phyloP scores from a whole-genome alignment of 1,140 invertebrate species.

The Whitmania pigra region DNA sequence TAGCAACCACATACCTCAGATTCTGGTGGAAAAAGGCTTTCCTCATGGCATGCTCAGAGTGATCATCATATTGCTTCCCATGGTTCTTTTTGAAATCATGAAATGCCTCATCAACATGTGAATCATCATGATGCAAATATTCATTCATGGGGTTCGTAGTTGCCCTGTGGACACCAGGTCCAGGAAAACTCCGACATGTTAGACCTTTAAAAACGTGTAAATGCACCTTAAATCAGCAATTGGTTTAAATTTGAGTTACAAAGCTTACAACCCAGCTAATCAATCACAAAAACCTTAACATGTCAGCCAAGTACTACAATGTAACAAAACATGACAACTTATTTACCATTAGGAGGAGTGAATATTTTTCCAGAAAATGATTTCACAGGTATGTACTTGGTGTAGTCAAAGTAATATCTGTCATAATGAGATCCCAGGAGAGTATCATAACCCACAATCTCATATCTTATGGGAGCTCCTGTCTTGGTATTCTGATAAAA shows the following conservation, averaged over 20 bases:
- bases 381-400: constrained; percentile 53
- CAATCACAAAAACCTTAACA: neutral
- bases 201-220: constrained; percentile 46
- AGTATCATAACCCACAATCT: constrained; percentile 83
- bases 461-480: constrained; percentile 60
- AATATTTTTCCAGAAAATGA: constrained; percentile 15
- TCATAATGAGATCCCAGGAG: constrained; percentile 87
- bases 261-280: neutral
- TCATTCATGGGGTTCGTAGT: constrained; percentile 74
- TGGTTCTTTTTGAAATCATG: constrained; percentile 62
- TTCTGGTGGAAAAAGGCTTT: constrained; percentile 78
- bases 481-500: constrained; percentile 35
- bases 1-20: constrained; percentile 47
- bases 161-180: constrained; percentile 59
- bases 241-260: neutral
- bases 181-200: constrained; percentile 68
- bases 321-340: neutral
- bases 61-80: constrained; percentile 53
- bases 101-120: constrained; percentile 66
- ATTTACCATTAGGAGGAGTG: neutral
- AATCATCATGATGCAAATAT: constrained; percentile 60
- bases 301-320: neutral
- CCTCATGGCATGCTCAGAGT: constrained; percentile 56
- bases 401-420: constrained; percentile 79
- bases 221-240: neutral